Conservation (phyloP, 2,113 vertebrate genomes). For the human (Homo sapiens) region DNA sequence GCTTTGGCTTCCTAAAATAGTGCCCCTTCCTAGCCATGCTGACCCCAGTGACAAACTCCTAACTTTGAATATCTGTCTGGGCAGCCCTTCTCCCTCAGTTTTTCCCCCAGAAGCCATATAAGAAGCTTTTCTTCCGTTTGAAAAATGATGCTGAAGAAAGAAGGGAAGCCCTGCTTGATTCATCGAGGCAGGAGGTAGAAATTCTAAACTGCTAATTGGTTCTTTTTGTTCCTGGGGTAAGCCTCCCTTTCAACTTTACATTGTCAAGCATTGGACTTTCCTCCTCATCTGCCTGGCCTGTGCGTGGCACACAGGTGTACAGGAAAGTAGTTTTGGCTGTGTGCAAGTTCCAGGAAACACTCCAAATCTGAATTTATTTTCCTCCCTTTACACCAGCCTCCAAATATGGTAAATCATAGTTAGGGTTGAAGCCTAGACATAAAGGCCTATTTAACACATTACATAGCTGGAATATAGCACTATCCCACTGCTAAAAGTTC, state of each 20-base stretch:
- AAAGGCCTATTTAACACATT: constrained; percentile 36
- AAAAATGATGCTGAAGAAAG: background rate
- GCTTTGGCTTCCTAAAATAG: background rate
- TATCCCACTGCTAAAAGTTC: constrained; percentile 35
- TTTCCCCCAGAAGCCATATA: background rate
- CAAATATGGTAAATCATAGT: background rate
- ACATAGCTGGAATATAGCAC: constrained; percentile 17
- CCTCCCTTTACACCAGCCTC: background rate
- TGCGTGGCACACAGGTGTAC: background rate
- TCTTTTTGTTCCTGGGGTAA: background rate
- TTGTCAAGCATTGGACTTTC: background rate
- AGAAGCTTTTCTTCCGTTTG: background rate
- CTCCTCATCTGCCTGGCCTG: background rate
- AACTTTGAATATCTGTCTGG: background rate
- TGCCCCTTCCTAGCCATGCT: background rate
- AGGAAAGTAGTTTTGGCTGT: background rate
- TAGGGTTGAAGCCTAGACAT: constrained; percentile 7
- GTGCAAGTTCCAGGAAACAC: background rate
- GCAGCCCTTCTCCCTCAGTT: background rate
- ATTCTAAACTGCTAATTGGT: background rate
- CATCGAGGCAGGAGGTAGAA: background rate
- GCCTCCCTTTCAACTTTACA: background rate
- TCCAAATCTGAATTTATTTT: background rate
- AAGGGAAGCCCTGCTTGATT: background rate
- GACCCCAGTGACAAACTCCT: background rate